Conservation (phyloP, 1,140 invertebrate genomes). For the Drosophila athabasca region DNA sequence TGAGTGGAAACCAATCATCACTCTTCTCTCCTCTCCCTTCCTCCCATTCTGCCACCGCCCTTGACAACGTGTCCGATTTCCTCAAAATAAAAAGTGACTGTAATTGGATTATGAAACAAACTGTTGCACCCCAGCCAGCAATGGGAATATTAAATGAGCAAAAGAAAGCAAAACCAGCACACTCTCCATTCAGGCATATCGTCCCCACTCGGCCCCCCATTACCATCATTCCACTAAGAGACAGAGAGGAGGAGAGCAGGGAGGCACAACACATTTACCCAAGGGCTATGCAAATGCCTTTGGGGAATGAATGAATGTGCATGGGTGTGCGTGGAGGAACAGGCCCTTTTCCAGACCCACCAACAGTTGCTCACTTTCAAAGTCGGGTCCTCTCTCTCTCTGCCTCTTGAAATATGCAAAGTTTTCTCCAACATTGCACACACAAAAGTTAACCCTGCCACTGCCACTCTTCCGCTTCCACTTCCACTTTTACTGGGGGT, state of each 20-base stretch:
- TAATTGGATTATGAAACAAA: conserved; percentile 70
- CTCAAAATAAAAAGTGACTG: conserved; percentile 66
- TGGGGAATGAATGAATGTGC: conserved; percentile 10
- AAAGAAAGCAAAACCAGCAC: conserved; percentile 2
- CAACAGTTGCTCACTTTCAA: conserved; percentile 32
- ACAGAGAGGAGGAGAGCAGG: background rate
- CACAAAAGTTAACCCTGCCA: conserved; percentile 38
- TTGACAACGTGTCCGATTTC: conserved; percentile 40
- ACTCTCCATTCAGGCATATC: conserved; percentile 39
- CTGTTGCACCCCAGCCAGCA: conserved; percentile 27
- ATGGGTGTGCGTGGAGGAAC: conserved; percentile 13
- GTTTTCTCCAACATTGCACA: conserved; percentile 50
- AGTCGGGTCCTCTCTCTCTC: conserved; percentile 21
- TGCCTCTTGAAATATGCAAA: conserved; percentile 41
- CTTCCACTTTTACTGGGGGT: no score
- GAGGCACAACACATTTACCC: conserved; percentile 11
- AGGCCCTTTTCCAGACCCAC: conserved; percentile 1
- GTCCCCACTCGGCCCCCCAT: background rate
- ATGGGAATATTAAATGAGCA: conserved; percentile 22
- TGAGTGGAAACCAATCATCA: conserved; percentile 60
- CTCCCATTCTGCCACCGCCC: background rate
- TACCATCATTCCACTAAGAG: conserved; percentile 8
- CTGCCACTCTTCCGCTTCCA: no score
- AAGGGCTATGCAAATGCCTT: conserved; percentile 46
- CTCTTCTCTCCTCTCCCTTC: background rate